Evolutionary conservation across 1,140 invertebrate species (phyloP).

Genomic region (Nasonia giraulti): DNA sequence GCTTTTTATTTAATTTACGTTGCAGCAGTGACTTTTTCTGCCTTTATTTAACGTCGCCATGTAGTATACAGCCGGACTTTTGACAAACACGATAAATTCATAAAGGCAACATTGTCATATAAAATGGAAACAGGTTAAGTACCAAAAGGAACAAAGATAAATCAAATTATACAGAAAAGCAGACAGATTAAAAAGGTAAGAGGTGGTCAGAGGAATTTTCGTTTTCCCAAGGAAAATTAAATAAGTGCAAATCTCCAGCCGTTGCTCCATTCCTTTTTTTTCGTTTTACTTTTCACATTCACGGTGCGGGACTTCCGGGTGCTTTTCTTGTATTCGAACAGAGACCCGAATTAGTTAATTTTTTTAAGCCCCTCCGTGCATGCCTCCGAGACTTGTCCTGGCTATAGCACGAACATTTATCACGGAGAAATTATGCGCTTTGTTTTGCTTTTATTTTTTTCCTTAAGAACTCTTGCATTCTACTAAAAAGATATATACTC

Average conservation of each 20-base stretch:
- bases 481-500: background rate
- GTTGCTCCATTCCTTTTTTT: background rate
- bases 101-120: background rate
- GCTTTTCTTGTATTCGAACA: background rate
- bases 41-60: background rate
- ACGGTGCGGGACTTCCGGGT: background rate
- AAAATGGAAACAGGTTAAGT: background rate
- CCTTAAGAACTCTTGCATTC: background rate
- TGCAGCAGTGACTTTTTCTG: background rate
- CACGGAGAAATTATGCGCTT: background rate
- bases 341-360: slow-evolving; percentile 1
- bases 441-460: background rate
- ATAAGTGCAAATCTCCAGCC: slow-evolving; percentile 1
- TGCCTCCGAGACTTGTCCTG: background rate
- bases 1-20: background rate
- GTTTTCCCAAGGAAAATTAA: background rate
- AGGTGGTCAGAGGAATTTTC: background rate
- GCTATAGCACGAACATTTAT: background rate
- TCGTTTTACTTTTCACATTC: background rate
- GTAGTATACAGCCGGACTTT: background rate
- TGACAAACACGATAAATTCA: background rate
- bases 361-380: background rate
- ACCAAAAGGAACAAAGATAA: background rate
- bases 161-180: background rate
- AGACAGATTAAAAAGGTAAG: slow-evolving; percentile 1